Base-by-base conservation (phyloP, 2,888 invertebrate species). In the Hydropsyche betteni region DNA sequence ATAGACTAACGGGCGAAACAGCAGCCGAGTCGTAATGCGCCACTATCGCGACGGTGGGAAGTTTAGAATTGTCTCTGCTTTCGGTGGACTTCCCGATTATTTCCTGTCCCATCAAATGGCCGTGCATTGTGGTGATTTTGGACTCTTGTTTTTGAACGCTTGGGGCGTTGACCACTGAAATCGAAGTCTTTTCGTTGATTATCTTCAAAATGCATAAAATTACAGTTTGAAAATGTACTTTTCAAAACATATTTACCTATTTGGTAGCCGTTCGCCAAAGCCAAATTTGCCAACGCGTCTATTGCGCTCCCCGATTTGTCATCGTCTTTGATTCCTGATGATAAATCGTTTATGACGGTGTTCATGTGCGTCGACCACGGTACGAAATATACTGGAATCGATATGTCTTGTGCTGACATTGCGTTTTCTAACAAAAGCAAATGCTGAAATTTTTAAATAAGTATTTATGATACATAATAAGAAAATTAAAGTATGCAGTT, bases 211-310 rank as follows among this genome's bases (percentile, higher is more conserved):
- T 14, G 5, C 36, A 34, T 16, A 64, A 64, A 64, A 24, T 1
- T 24, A 24, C 24, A 24, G 24, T 24, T 24, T 33, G 6, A 1
- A 44, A 44, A 69, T 1, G 3, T 12, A 50, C 2, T 69, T 51
- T 44, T 44, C n/a, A 51, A 5, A 69, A 7, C 12, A 10, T 51
- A 75, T 82, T 82, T 79, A 88, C 87, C 87, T 82, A 96, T 91
- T 86, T 98, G 98, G 86, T 97, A 98, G 8, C 98, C 97, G 87
- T 97, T 97, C 0, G 96, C 96, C 16, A 95, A 93, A n/a, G 97
- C 91, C 12, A 95, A 92, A 82, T 93, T 93, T 76, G 96, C 85
- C 84, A 98, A 88, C 6, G 95, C 95, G 82, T 94, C 93, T 10
- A 94, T 85, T 0, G 96, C 96, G 0, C 96, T 94, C 53, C 91